Evolutionary conservation across 2,888 invertebrate species (phyloP).

Genomic region (Dasypolia templi): DNA sequence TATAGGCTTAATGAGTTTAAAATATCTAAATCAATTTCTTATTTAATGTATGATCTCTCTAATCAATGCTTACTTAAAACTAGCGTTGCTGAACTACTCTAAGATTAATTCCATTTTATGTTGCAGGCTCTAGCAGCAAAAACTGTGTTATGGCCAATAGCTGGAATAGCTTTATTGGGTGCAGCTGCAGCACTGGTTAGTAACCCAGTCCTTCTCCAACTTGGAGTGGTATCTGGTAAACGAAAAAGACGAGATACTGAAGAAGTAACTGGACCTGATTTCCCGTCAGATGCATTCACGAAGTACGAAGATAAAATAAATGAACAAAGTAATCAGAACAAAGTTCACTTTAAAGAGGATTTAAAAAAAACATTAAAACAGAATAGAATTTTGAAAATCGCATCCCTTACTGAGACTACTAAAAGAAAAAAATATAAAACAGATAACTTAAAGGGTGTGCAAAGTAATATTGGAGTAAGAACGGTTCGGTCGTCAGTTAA

Average conservation of each 20-base stretch:
- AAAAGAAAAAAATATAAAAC: conserved; percentile 59
- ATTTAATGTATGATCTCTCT: not conserved
- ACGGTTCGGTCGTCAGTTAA: conserved; percentile 45
- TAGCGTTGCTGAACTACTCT: not conserved
- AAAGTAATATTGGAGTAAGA: conserved; percentile 37
- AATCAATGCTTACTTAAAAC: not conserved
- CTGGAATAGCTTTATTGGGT: conserved; percentile 95
- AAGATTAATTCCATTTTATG: not conserved
- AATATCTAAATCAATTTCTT: not conserved
- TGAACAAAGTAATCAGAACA: conserved; percentile 21
- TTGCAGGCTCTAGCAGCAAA: conserved; percentile 91
- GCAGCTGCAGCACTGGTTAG: conserved; percentile 94
- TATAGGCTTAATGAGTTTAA: not conserved
- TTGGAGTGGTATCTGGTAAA: conserved; percentile 93
- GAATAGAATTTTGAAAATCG: conserved; percentile 43
- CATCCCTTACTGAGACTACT: conserved; percentile 31
- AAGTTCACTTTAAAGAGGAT: conserved; percentile 11
- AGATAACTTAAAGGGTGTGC: conserved; percentile 42
- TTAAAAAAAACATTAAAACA: conserved; percentile 28
- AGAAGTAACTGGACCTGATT: conserved; percentile 70
- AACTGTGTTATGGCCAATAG: conserved; percentile 93
- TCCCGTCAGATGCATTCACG: conserved; percentile 57
- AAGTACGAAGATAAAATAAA: conserved; percentile 57
- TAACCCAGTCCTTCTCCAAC: conserved; percentile 94
- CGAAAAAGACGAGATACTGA: conserved; percentile 88